Evolutionary conservation across 1,140 invertebrate species (phyloP).

Genomic region (Solenopsis invicta): DNA sequence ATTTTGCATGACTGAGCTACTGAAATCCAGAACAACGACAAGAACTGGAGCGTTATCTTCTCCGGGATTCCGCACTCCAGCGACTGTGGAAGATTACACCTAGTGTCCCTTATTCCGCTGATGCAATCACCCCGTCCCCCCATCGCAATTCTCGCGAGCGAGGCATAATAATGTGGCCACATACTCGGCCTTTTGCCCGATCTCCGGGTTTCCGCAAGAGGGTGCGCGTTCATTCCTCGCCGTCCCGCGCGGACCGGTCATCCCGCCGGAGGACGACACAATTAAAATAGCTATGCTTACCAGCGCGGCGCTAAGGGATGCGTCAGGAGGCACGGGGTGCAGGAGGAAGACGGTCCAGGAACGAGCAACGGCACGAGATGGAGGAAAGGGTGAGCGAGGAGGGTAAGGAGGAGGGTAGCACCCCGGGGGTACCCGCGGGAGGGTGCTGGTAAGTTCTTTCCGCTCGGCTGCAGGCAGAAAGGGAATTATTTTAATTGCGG

Average conservation of each 20-base stretch:
- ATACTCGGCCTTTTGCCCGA: constrained; percentile 74
- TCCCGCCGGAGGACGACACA: constrained; percentile 79
- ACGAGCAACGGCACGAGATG: constrained; percentile 54
- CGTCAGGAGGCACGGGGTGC: constrained; percentile 21
- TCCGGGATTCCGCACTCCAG: constrained; percentile 27
- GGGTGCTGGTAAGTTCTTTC: constrained; percentile 85
- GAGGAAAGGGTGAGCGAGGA: constrained; percentile 5
- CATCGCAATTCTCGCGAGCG: constrained; percentile 77
- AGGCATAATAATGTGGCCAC: constrained; percentile 79
- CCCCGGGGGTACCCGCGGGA: constrained; percentile 75
- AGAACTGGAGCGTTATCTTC: constrained; percentile 37
- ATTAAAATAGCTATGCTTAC: constrained; percentile 86
- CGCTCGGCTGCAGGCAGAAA: constrained; percentile 86
- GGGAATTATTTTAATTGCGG: constrained; percentile 88
- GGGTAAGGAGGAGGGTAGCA: constrained; percentile 70
- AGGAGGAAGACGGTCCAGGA: constrained; percentile 53
- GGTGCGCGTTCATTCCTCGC: constrained; percentile 71
- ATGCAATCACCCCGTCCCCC: constrained; percentile 74
- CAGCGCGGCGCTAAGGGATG: constrained; percentile 68
- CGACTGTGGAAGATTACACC: constrained; percentile 60
- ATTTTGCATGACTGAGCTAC: constrained; percentile 43
- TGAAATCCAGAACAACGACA: constrained; percentile 21
- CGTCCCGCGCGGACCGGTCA: constrained; percentile 75
- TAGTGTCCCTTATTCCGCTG: constrained; percentile 63
- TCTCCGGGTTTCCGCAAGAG: constrained; percentile 51